A percentile compares a stretch with the other conserved stretches of the same genome.
phyloP scores from a whole-genome alignment of 2,797 vertebrate species.

The Scolopax bukidnonensis region DNA sequence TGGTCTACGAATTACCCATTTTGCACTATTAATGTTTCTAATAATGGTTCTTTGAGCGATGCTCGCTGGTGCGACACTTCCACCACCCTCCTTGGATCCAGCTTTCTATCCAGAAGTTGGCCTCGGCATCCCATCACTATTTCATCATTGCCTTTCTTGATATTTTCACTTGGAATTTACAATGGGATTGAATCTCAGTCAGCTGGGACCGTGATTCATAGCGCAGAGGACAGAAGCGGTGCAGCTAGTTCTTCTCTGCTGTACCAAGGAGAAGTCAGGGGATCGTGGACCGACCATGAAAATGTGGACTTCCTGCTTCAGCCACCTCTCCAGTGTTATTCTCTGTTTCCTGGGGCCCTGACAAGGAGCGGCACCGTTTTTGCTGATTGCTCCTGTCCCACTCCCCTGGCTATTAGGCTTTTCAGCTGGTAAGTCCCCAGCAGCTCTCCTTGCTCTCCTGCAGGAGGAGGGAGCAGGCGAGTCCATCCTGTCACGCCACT shows the following conservation, averaged over 20 bases:
- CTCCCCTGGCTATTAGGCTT: background rate
- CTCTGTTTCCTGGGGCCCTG: background rate
- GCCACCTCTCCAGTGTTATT: background rate
- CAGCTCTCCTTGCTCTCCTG: background rate
- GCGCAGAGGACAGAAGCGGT: background rate
- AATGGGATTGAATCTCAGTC: background rate
- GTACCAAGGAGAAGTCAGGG: background rate
- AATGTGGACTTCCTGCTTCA: accelerated
- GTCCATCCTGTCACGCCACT: background rate
- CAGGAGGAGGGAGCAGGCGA: background rate
- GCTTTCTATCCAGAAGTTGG: background rate
- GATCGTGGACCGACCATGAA: background rate
- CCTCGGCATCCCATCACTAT: background rate
- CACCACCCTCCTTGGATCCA: background rate
- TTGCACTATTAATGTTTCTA: background rate
- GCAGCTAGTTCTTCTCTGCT: background rate
- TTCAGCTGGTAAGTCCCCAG: background rate
- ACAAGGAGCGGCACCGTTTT: background rate
- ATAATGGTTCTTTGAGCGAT: background rate
- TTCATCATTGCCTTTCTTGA: background rate
- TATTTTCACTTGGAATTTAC: background rate
- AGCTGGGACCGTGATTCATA: background rate
- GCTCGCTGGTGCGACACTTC: accelerated
- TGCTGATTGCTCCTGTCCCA: background rate
- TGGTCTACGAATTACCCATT: background rate